These are phyloP conservation scores for Caenorhabditis sp. DNA, from an alignment of 2,888 invertebrate species.

Conservation along the genomic window DNA sequence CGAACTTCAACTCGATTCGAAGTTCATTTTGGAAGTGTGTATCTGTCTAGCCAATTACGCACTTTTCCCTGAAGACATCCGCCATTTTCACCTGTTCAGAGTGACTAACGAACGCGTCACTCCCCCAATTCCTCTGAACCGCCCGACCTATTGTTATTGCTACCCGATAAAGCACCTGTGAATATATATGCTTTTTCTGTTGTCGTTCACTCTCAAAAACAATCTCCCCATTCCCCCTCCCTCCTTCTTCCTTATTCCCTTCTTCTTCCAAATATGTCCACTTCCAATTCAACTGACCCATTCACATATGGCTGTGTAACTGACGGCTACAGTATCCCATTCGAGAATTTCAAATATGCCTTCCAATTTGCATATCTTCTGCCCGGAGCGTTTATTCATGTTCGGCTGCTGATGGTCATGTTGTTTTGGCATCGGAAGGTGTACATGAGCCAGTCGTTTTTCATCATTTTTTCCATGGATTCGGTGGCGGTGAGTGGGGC, in stretches of 20 bases:
- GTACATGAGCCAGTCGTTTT: constrained; percentile 54
- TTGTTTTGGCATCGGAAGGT: constrained; percentile 20
- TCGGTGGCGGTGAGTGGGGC: constrained; percentile 32
- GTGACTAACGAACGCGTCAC: too few species aligned
- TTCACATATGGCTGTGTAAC: constrained; percentile 18
- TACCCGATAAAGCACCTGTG: too few species aligned
- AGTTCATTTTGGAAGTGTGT: too few species aligned
- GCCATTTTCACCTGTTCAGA: neutral
- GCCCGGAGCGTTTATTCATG: constrained; percentile 25
- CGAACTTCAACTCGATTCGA: too few species aligned
- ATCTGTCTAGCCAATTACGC: neutral
- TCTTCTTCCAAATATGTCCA: too few species aligned
- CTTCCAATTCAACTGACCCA: constrained; percentile 4
- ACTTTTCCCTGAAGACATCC: neutral
- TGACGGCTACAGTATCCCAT: neutral
- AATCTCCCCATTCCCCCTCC: too few species aligned
- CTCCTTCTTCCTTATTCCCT: too few species aligned
- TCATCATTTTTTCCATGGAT: constrained; percentile 44
- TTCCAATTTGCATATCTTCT: constrained; percentile 45
- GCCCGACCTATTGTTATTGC: constrained; percentile 1
- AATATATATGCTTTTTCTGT: too few species aligned
- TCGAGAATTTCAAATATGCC: constrained; percentile 42
- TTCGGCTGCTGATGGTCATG: constrained; percentile 25
- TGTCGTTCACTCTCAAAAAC: too few species aligned
- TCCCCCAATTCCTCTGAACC: neutral